Conservation (phyloP, 2,888 invertebrate species). For the Archaeoteleia sp. region DNA sequence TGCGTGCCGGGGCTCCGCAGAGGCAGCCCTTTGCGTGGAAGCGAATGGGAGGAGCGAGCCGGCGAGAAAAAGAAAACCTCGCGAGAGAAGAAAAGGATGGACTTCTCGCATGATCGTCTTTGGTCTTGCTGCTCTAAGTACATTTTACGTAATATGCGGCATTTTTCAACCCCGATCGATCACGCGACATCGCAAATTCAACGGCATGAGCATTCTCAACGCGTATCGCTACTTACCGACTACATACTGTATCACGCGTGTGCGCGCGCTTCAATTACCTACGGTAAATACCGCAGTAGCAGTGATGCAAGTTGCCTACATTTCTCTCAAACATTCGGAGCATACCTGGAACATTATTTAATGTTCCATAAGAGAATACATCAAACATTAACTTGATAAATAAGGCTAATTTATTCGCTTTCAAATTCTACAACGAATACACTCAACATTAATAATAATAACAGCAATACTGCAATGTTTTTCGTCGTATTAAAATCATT, state of each 20-base stretch:
- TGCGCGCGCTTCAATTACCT: conserved; percentile 26
- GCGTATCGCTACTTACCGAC: conserved; percentile 36
- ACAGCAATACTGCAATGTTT: too few species aligned
- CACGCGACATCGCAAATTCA: conserved; percentile 42
- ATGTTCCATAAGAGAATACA: too few species aligned
- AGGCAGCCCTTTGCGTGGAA: conserved; percentile 22
- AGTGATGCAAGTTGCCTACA: too few species aligned
- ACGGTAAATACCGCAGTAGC: conserved; percentile 16
- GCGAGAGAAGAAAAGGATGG: conserved; percentile 36
- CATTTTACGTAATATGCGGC: conserved; percentile 9
- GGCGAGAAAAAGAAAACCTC: conserved; percentile 23
- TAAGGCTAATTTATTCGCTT: too few species aligned
- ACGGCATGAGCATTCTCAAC: conserved; percentile 27
- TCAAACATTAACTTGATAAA: too few species aligned
- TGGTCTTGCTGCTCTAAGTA: conserved; percentile 16
- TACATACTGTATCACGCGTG: conserved; percentile 24
- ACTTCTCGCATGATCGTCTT: conserved; percentile 42
- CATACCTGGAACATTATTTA: too few species aligned
- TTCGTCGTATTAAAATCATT: too few species aligned
- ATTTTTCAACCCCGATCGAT: conserved; percentile 39
- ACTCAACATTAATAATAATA: too few species aligned
- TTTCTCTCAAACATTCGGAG: too few species aligned
- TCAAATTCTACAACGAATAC: too few species aligned
- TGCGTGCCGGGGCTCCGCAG: too few species aligned
- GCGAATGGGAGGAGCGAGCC: conserved; percentile 26